Evolutionary conservation across 1,140 invertebrate genomes (phyloP).

Genomic region (Cecropterus lyciades): DNA sequence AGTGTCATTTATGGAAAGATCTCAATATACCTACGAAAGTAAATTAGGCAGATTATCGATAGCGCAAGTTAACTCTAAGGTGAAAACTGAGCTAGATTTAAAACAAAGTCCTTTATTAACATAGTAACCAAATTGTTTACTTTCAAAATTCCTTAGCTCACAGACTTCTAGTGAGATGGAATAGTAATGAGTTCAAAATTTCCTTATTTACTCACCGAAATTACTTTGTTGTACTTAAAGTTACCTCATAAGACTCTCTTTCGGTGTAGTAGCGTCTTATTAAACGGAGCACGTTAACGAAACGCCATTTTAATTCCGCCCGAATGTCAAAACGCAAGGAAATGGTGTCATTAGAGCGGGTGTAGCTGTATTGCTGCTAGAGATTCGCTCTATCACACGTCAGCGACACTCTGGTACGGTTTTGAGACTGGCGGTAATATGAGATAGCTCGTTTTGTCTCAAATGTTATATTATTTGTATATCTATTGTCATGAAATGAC

Average conservation of each 20-base stretch:
- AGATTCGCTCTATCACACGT: not conserved
- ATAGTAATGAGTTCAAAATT: slow-evolving; percentile 13
- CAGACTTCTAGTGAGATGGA: not conserved
- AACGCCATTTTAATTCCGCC: slow-evolving; percentile 47
- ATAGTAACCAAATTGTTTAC: slow-evolving; percentile 18
- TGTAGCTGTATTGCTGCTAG: not conserved
- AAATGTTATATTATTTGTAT: too few relatives aligned
- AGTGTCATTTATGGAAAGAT: too few relatives aligned
- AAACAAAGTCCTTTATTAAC: slow-evolving; percentile 3
- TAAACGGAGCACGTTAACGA: slow-evolving; percentile 38
- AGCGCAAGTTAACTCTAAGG: too few relatives aligned
- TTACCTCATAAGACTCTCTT: slow-evolving; percentile 9
- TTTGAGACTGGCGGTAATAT: not conserved
- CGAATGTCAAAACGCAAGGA: slow-evolving; percentile 43
- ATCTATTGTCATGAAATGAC: too few relatives aligned
- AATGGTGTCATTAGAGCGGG: slow-evolving; percentile 43
- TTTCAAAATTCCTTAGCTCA: slow-evolving; percentile 7
- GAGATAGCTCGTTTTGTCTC: not conserved
- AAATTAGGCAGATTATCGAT: too few relatives aligned
- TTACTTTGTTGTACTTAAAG: slow-evolving; percentile 12
- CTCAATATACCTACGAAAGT: too few relatives aligned
- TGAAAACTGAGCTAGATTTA: not conserved
- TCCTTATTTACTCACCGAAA: slow-evolving; percentile 7
- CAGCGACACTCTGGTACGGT: slow-evolving; percentile 1
- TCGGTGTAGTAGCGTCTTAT: slow-evolving; percentile 1